Base-by-base conservation (phyloP, 2,888 invertebrate species). In the Dicyrtomina minuta region DNA sequence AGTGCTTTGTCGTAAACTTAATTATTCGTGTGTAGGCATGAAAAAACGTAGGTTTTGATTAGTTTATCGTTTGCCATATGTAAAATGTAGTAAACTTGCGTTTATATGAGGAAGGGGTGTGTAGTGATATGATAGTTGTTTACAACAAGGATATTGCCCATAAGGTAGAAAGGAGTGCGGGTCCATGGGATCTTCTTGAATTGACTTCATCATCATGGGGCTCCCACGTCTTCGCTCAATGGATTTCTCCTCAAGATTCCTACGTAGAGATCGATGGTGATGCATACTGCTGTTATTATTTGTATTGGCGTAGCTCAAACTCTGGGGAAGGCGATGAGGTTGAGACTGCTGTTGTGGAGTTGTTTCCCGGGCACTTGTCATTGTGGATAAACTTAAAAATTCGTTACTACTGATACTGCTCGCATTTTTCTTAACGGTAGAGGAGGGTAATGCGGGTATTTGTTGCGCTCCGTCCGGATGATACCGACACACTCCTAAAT, bases 401-500 rank as follows among this genome's bases (percentile, higher is more conserved):
- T 61, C 26, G 17, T 64, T 46, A 22, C n/a, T n/a, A n/a, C n/a
- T n/a, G n/a, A n/a, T n/a, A n/a, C 44, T 49, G 20, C 26, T 39
- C 10, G 2, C 56, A 56, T 58, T 27, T 17, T 44, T 66, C 13
- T n/a, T 15, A n/a, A 15, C 17, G 8, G 49, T 15, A n/a, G n/a
- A n/a, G n/a, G n/a, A n/a, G 5, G 49, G 15, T n/a, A 20, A n/a
- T 53, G n/a, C 33, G 4, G 55, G 56, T 15, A 56, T 4, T 27
- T 55, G 49, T 39, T 79, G 68, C 2, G 81, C 77, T 2, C 78
- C 68, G 64, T 83, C 82, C 3, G 82, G 81, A 73, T 84, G 84
- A 72, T 80, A 83, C 24, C 77, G 74, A 74, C 84, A 84, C 66
- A 81, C 81, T 0, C 81, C 81, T 20, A 83, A 81, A 66, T 83